Base-by-base conservation (phyloP, 1,140 invertebrate genomes). In the Pseudomyrmex flavicornis region DNA sequence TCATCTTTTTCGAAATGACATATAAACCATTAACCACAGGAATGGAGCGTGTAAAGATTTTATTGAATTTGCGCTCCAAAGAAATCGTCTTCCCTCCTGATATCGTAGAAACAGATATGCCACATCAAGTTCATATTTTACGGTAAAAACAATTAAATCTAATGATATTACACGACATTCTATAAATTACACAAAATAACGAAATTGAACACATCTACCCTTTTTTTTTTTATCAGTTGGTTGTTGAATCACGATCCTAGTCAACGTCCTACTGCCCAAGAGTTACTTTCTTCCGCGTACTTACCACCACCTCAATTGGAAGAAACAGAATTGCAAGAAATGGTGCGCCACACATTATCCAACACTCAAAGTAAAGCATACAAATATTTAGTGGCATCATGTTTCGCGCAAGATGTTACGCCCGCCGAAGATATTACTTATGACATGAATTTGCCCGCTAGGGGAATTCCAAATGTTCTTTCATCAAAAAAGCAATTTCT, bases 1-100 rank as follows among this genome's bases (percentile, higher is more conserved):
- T 99, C n/a, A 98, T 98, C 77, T 95, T 98, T 72, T 98, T 98
- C 92, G 98, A 99, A 95, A 99, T 99, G 99, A 98, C 97, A 89
- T 97, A 98, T 91, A 92, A 91, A 10, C 96, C 96, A 62, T 94
- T 98, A 26, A 92, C 93, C 1, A 99, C 98, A 0, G 96, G 96
- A 48, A 99, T 99, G 97, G 99, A 99, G 93, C 95, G 98, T 83
- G 96, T 97, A 46, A 96, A 96, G 90, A 95, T 98, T 17, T 94
- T 99, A 20, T 94, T 95, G 44, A 96, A 96, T 86, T 89, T 99
- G 20, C 93, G 98, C 52, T 94, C 92, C 5, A 94, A 95, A 82
- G 95, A 97, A 56, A 96, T 98, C 58, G 92, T 95, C 20, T 95
- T 99, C 54, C 97, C 97, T 20, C 88, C 95, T 5, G 96, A 97